Base-by-base conservation (phyloP, 2,113 vertebrate genomes). In the Oncorhynchus gorbuscha region DNA sequence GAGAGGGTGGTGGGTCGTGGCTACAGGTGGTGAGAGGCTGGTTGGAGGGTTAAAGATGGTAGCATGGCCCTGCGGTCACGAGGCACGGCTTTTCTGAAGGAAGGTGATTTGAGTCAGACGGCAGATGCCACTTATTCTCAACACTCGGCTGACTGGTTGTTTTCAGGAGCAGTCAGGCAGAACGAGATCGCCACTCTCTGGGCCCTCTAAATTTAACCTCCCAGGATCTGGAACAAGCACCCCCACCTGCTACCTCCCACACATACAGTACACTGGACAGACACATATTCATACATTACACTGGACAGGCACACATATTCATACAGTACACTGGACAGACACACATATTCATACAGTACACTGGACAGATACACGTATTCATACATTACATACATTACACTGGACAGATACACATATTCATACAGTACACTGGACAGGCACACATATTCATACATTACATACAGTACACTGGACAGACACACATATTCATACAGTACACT, bases 71-170 rank as follows among this genome's bases (percentile, higher is more conserved):
- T 82, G 81, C 80, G 65, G 74, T 88, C 1, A 61, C 76, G 66
- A 51, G 84, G 84, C 1, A 20, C 76, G 78, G 35, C 79, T 75
- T 79, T 80, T 79, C 89, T 92, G 92, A 92, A 91, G 85, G 84
- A 92, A 91, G 86, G 84, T 92, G 93, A 79, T 91, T 91, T 89
- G 90, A 89, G 86, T 94, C 93, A 94, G 89, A 90, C 88, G 90
- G 92, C 87, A 83, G 83, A 88, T 92, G 92, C 88, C 92, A 90
- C 92, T 93, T 92, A 87, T 76, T 84, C 89, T 93, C 92, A 91
- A 88, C 75, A 77, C 90, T 90, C 65, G 88, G 86, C 81, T 93
- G 85, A 79, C 89, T 90, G 39, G 87, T 72, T 85, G 83, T 92
- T 90, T 62, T 87, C 84, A 89, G 71, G 79, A 85, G 72, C 84